Percentiles rank a stretch among this genome's conserved stretches.
phyloP scores from a whole-genome alignment of 2,113 vertebrate genomes.

The Cinclus mexicanus region DNA sequence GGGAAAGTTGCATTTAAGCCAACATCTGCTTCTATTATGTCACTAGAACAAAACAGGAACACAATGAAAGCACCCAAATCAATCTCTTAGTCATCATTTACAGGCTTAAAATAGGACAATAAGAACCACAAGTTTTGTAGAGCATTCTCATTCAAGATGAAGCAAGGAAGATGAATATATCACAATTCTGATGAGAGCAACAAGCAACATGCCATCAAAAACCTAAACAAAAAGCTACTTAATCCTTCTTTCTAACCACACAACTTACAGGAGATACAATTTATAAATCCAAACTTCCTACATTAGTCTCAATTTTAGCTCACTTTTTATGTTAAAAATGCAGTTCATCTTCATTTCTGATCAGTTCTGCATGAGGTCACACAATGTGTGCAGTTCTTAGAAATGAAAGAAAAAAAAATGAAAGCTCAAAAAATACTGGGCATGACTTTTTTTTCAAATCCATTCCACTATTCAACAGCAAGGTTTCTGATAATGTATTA shows the following conservation, averaged over 20 bases:
- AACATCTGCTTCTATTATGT: slow-evolving; percentile 6
- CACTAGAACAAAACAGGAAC: neutral
- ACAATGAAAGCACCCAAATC: slow-evolving; percentile 3
- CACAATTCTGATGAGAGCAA: neutral
- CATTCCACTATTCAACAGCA: neutral
- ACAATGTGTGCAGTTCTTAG: neutral
- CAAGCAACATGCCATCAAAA: neutral
- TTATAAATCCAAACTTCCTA: neutral
- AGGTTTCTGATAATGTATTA: neutral
- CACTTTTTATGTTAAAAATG: neutral
- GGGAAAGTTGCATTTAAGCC: slow-evolving; percentile 3
- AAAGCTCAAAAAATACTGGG: neutral
- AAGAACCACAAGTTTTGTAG: neutral
- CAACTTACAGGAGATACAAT: neutral
- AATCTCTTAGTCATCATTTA: neutral
- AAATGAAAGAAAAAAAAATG: neutral
- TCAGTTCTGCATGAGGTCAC: neutral
- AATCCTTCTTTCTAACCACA: neutral
- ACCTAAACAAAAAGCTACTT: neutral
- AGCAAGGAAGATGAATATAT: neutral
- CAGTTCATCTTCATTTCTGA: neutral
- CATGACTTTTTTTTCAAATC: neutral
- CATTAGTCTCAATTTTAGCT: neutral
- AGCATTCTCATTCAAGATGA: neutral
- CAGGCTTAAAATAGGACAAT: neutral